Evolutionary conservation across 2,113 vertebrate genomes (phyloP), one percentile per base, ranked within the genome.

Genomic region (Spermophilus dauricus): DNA sequence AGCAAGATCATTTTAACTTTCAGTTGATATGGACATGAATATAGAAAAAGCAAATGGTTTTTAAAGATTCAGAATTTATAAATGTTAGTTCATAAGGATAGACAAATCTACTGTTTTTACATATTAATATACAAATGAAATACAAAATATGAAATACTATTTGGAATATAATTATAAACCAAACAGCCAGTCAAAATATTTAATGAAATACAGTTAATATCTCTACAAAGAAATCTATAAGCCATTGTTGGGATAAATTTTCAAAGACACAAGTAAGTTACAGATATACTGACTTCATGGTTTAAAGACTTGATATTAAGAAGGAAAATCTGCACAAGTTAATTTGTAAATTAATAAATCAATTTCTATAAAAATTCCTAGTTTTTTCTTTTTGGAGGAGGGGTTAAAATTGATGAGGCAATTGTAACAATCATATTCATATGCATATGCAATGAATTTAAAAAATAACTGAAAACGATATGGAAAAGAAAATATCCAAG

Each of bases 81-180:
- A 86, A 91, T 94, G 83, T 3, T 12, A 77, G 2, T 83, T 77
- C 48, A 37, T 8, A 76, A 76, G 26, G 17, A 82, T n/a, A 8
- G 61, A n/a, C 12, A 91, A 86, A 61, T 65, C 45, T 45, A 53
- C 65, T 86, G 63, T n/a, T 89, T 69, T 90, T 84, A 45, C 3
- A 56, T 34, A 28, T 11, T 13, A 76, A 82, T 5, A 75, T 5
- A 65, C 61, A 89, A 75, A 53, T 70, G 37, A 75, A 61, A 87
- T 84, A 84, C 61, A 88, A 75, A 61, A 91, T 84, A 84, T 70
- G 88, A 84, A 65, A 72, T 45, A 30, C 42, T 61, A 42, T 78
- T 78, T 85, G 42, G 1, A 63, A 53, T n/a, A 58, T 13, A 13
- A 42, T 76, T 51, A 61, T 86, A 92, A 53, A 61, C 34, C 70